phyloP scores from a whole-genome alignment of 2,113 vertebrate species.

The Thamnaconus septentrionalis region DNA sequence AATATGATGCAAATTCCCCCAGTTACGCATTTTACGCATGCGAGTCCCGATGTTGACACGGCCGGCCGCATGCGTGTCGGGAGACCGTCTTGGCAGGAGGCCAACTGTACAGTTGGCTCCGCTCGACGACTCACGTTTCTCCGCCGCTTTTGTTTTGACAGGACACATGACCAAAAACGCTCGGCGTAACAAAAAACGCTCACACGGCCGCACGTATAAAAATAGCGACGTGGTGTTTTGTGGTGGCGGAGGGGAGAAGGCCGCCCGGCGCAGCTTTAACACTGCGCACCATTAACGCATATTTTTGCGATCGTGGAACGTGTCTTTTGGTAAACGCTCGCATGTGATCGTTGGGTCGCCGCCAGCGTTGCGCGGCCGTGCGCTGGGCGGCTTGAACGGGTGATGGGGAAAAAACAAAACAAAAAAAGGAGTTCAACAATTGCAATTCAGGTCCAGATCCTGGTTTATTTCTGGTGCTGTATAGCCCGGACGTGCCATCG shows the following conservation, averaged over 20 bases:
- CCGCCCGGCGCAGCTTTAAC: slow-evolving; percentile 10
- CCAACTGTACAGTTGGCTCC: slow-evolving; percentile 5
- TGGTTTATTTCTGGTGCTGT: slow-evolving; percentile 57
- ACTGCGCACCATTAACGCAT: slow-evolving; percentile 13
- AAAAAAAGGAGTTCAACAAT: slow-evolving; percentile 34
- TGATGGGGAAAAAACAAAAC: slow-evolving; percentile 34
- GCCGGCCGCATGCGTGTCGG: slow-evolving; percentile 25
- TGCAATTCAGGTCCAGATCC: slow-evolving; percentile 47
- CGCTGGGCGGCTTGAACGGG: slow-evolving; percentile 11
- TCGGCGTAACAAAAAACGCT: neutral
- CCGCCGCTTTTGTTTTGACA: slow-evolving; percentile 40
- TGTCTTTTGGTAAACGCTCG: slow-evolving; percentile 2
- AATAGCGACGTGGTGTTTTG: slow-evolving; percentile 50
- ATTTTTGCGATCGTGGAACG: slow-evolving; percentile 15
- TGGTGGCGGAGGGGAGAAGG: slow-evolving; percentile 1
- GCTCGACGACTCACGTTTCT: slow-evolving; percentile 24
- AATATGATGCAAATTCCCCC: too few species aligned
- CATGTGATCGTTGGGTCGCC: slow-evolving; percentile 10
- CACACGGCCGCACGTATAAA: slow-evolving; percentile 16
- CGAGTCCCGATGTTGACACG: slow-evolving; percentile 29
- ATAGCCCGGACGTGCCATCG: slow-evolving; percentile 21
- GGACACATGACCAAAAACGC: slow-evolving; percentile 35
- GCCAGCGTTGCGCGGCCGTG: slow-evolving; percentile 1
- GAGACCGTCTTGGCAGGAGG: slow-evolving; percentile 8
- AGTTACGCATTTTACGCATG: neutral